Evolutionary conservation across 2,113 vertebrate species (phyloP).

Genomic region (Aegithalos caudatus): DNA sequence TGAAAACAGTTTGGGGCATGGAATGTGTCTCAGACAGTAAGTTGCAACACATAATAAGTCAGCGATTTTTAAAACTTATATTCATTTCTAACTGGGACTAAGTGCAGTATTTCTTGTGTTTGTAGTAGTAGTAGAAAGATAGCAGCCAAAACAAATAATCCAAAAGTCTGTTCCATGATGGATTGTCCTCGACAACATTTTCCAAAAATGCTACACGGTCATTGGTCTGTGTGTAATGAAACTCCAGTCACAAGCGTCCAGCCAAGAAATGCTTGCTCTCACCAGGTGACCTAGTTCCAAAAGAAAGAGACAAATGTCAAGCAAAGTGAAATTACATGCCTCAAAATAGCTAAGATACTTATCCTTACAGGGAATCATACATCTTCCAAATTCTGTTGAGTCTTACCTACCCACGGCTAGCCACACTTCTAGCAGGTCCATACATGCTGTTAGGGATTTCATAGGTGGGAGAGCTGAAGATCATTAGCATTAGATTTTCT

Average conservation of each 20-base stretch:
- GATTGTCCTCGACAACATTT: not conserved
- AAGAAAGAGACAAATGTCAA: slow-evolving; percentile 40
- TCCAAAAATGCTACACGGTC: not conserved
- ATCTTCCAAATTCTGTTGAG: not conserved
- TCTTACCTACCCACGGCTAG: not conserved
- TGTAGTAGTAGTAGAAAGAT: not conserved
- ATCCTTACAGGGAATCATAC: not conserved
- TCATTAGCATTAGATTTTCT: not conserved
- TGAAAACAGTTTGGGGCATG: not conserved
- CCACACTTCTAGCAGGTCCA: not conserved
- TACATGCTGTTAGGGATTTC: not conserved
- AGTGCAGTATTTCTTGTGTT: not conserved
- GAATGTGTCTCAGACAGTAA: not conserved
- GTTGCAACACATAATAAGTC: not conserved
- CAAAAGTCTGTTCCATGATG: not conserved
- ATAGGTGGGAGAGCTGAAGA: not conserved
- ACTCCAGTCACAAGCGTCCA: not conserved
- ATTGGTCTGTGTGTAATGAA: slow-evolving; percentile 43
- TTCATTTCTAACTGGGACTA: not conserved
- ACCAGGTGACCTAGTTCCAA: slow-evolving; percentile 14
- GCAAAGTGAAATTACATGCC: not conserved
- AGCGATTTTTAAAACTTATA: not conserved
- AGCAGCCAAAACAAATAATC: not conserved
- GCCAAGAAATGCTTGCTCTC: slow-evolving; percentile 37
- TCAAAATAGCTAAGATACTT: slow-evolving; percentile 26